Percentiles rank a stretch among this genome's conserved stretches.
Conservation (phyloP, 2,797 vertebrate genomes). For the Scolopax rusticola region DNA sequence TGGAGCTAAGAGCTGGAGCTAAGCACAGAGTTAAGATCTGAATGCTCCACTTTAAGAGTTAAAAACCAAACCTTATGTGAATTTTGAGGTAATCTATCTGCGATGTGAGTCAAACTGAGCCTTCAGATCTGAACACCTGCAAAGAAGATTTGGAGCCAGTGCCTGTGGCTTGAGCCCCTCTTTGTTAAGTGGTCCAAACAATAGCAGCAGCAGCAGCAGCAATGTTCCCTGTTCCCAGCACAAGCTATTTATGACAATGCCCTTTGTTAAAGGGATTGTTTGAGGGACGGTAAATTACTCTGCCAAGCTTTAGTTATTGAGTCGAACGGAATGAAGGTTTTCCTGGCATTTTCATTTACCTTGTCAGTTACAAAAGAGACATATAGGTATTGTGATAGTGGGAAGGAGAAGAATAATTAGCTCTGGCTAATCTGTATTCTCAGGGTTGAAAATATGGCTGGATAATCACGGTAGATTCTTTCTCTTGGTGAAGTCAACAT, state of each 20-base stretch:
- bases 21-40: not conserved
- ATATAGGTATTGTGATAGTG: constrained; percentile 39
- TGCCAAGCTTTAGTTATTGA: constrained; percentile 68
- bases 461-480: not conserved
- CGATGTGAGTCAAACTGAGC: not conserved
- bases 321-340: constrained; percentile 68
- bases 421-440: not conserved
- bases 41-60: not conserved
- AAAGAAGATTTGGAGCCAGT: constrained; percentile 62
- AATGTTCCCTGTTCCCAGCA: constrained; percentile 64
- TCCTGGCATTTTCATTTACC: constrained; percentile 77
- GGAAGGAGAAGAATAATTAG: constrained; percentile 61
- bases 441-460: not conserved
- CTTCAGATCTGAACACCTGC: constrained; percentile 55
- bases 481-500: not conserved
- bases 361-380: constrained; percentile 67
- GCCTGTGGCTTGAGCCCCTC: constrained; percentile 19
- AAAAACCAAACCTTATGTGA: constrained; percentile 3
- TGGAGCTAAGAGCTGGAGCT: not conserved
- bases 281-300: constrained; percentile 66
- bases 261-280: constrained; percentile 69
- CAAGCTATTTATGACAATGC: constrained; percentile 65
- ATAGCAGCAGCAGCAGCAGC: constrained; percentile 37
- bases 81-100: constrained; percentile 2
- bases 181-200: constrained; percentile 64